A percentile compares a stretch with the other conserved stretches of the same genome.
Conservation (phyloP, 2,113 vertebrate genomes). For the Amphiprion ocellaris region DNA sequence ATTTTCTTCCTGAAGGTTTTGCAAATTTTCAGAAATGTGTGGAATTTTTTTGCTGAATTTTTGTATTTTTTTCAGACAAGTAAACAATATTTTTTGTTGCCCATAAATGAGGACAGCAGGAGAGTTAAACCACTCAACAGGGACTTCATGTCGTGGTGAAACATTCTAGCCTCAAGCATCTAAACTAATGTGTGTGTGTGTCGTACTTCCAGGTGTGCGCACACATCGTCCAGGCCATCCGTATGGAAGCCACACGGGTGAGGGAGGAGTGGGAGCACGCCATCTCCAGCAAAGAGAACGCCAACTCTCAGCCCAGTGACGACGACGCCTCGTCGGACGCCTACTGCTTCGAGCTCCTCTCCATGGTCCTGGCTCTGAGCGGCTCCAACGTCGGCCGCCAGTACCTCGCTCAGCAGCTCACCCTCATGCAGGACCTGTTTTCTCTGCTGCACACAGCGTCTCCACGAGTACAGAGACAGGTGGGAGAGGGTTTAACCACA, state of each 20-base stretch:
- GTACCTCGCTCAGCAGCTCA: conserved; percentile 97
- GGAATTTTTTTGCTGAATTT: too few species aligned
- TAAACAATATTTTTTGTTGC: too few species aligned
- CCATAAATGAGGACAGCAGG: too few species aligned
- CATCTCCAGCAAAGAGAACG: conserved; percentile 99
- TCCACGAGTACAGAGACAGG: conserved; percentile 98
- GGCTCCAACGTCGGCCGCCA: conserved; percentile 98
- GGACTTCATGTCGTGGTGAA: neutral
- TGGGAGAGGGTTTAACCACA: conserved; percentile 58
- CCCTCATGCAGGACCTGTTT: conserved; percentile 97
- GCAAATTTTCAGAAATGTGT: too few species aligned
- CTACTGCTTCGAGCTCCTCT: conserved; percentile 98
- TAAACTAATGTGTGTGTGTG: neutral
- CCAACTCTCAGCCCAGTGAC: conserved; percentile 96
- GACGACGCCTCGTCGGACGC: conserved; percentile 96
- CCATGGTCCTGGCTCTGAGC: conserved; percentile 97
- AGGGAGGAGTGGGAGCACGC: conserved; percentile 99
- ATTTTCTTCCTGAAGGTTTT: too few species aligned
- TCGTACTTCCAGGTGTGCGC: conserved; percentile 90
- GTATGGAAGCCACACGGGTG: conserved; percentile 97
- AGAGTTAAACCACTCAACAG: neutral
- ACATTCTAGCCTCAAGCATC: neutral
- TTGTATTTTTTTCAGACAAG: too few species aligned
- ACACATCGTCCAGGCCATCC: conserved; percentile 98
- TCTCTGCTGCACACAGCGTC: conserved; percentile 97